phyloP scores from a whole-genome alignment of 30 jellyfish, hydroid and myxozoan species.

The Rhopilema esculentum region DNA sequence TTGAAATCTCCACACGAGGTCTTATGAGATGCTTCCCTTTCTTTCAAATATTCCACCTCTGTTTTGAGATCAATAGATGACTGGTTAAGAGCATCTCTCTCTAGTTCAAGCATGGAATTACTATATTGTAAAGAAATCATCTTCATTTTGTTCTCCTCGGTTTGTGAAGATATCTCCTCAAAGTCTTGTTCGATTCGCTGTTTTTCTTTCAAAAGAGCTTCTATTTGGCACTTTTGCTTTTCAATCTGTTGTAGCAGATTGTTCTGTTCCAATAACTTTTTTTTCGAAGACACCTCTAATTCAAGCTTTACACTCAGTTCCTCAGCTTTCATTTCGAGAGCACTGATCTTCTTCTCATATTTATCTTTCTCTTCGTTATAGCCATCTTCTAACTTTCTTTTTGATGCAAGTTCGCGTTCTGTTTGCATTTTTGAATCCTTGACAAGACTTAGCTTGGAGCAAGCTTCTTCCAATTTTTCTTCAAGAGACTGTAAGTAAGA shows the following conservation, averaged over 20 bases:
- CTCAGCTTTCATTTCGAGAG: conserved; percentile 22
- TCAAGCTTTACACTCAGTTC: conserved; percentile 10
- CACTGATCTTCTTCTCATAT: background rate
- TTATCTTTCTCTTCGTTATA: background rate
- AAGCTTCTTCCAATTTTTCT: background rate
- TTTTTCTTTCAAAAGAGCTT: conserved; percentile 27
- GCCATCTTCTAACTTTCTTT: background rate
- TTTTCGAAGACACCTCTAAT: conserved; percentile 26
- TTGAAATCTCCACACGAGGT: conserved; percentile 18
- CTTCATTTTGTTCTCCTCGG: background rate
- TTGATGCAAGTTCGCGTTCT: conserved; percentile 1
- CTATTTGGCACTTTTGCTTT: conserved; percentile 25
- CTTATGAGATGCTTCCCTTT: conserved; percentile 22
- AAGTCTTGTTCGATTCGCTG: background rate
- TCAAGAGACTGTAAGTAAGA: background rate
- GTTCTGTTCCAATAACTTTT: conserved; percentile 55
- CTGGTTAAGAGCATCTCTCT: conserved; percentile 55
- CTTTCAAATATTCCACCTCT: conserved; percentile 58
- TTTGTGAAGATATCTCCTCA: conserved; percentile 10
- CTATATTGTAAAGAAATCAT: conserved; percentile 9
- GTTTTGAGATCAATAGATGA: conserved; percentile 50
- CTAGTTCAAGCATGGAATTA: conserved; percentile 44
- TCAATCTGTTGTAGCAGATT: conserved; percentile 47
- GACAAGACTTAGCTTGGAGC: background rate
- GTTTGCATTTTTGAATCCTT: background rate